These are phyloP conservation scores for Oscheius myriophilus DNA, from an alignment of 2,888 invertebrate genomes.

Conservation along the genomic window DNA sequence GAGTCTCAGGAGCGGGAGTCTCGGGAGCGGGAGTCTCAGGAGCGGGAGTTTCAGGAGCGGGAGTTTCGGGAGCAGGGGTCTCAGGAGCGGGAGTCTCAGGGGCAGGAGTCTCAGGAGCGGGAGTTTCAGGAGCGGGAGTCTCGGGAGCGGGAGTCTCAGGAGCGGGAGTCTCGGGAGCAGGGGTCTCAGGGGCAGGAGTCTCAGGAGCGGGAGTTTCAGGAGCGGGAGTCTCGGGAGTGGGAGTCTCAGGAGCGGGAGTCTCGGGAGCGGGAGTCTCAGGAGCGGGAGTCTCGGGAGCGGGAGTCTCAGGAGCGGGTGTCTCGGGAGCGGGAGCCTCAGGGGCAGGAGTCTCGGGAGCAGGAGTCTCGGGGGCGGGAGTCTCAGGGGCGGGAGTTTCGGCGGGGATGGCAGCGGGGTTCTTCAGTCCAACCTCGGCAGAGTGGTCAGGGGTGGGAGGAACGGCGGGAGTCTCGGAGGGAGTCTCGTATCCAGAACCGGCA, in stretches of 20 bases:
- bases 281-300: slow-evolving; percentile 6
- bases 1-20: slow-evolving; percentile 11
- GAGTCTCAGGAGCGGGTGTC: slow-evolving; percentile 16
- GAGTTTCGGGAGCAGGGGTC: slow-evolving; percentile 7
- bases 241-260: slow-evolving; percentile 2
- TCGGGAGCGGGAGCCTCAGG: background rate
- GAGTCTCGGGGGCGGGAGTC: background rate
- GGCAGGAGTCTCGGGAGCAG: background rate
- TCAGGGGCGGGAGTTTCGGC: background rate
- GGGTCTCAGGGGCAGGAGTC: background rate
- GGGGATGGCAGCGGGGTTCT: too few relatives aligned
- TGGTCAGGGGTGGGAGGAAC: too few relatives aligned
- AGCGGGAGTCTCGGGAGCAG: background rate
- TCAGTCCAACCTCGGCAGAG: too few relatives aligned
- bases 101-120: slow-evolving; percentile 5
- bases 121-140: background rate
- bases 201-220: slow-evolving; percentile 5
- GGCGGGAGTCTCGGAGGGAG: too few relatives aligned
- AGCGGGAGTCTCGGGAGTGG: background rate
- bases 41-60: slow-evolving; percentile 25
- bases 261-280: slow-evolving; percentile 14
- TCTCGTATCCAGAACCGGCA: too few relatives aligned
- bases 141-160: slow-evolving; percentile 1
- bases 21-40: slow-evolving; percentile 16
- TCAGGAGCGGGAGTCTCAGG: background rate